These are phyloP conservation scores for Mormyrus lacerda DNA, from an alignment of 2,113 vertebrate genomes.

Conservation along the genomic window DNA sequence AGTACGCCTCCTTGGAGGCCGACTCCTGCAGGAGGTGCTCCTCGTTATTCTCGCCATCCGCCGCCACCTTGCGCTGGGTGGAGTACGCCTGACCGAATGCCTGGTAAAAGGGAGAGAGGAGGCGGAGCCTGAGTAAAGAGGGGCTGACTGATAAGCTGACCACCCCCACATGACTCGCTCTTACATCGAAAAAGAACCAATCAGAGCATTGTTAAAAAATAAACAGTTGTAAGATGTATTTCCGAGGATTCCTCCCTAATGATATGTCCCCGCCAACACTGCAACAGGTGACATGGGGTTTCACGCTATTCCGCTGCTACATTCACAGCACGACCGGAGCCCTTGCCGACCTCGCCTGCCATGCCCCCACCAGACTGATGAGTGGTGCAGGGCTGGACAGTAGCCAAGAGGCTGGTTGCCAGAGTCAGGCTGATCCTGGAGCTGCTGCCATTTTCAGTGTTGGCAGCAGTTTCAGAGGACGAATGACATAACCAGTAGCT, in stretches of 20 bases:
- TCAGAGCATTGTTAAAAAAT: not conserved
- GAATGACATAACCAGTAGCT: not conserved
- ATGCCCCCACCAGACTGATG: constrained; percentile 36
- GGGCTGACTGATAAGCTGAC: not conserved
- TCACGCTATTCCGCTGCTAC: constrained; percentile 44
- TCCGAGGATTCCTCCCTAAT: not conserved
- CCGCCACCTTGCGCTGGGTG: constrained; percentile 91
- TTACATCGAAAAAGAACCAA: not conserved
- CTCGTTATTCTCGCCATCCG: constrained; percentile 89
- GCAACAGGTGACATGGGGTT: constrained; percentile 62
- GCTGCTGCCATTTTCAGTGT: not conserved
- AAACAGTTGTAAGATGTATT: not conserved
- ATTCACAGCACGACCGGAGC: constrained; percentile 36
- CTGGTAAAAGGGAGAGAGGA: constrained; percentile 50
- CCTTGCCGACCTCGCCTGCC: constrained; percentile 29
- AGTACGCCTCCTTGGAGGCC: constrained; percentile 91
- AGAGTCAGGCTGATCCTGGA: not conserved
- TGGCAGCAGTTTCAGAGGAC: not conserved
- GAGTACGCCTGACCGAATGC: constrained; percentile 96
- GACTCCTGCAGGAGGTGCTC: constrained; percentile 92
- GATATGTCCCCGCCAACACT: constrained; percentile 1
- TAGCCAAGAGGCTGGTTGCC: not conserved
- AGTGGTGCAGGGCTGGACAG: constrained; percentile 40
- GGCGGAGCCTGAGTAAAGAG: not conserved
- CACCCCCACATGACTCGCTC: not conserved